A percentile compares a stretch with the other conserved stretches of the same genome.
phyloP scores from a whole-genome alignment of 2,113 vertebrate genomes.

The Plectropomus leopardus region DNA sequence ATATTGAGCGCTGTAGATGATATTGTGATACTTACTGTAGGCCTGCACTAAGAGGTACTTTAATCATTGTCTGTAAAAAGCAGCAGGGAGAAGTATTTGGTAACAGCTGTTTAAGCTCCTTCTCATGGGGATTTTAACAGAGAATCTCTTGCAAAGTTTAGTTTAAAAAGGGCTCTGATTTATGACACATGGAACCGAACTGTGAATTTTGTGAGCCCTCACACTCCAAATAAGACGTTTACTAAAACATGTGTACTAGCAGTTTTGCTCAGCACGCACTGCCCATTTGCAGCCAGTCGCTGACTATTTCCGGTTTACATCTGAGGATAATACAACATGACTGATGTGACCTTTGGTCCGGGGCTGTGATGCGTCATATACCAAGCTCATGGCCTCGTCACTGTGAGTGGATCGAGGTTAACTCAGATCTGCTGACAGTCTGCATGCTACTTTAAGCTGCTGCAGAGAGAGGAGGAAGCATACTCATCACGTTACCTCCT shows the following conservation, averaged over 20 bases:
- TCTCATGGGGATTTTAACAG: too few relatives aligned
- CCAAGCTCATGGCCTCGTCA: background rate
- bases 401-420: slow-evolving; percentile 2
- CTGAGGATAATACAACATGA: background rate
- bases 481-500: background rate
- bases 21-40: too few relatives aligned
- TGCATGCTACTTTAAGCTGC: background rate
- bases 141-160: too few relatives aligned
- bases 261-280: background rate
- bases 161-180: too few relatives aligned
- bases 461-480: background rate
- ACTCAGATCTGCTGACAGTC: slow-evolving; percentile 2
- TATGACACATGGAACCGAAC: too few relatives aligned
- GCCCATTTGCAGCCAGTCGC: background rate
- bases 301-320: background rate
- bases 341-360: slow-evolving; percentile 16
- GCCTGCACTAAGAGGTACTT: too few relatives aligned
- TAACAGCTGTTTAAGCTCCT: too few relatives aligned
- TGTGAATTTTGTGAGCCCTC: too few relatives aligned
- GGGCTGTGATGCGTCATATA: background rate
- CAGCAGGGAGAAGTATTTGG: too few relatives aligned
- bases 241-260: background rate
- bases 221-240: too few relatives aligned
- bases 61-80: too few relatives aligned
- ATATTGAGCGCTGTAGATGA: too few relatives aligned